Evolutionary conservation across 1,140 invertebrate genomes (phyloP).

Genomic region (Drosophila dunni): DNA sequence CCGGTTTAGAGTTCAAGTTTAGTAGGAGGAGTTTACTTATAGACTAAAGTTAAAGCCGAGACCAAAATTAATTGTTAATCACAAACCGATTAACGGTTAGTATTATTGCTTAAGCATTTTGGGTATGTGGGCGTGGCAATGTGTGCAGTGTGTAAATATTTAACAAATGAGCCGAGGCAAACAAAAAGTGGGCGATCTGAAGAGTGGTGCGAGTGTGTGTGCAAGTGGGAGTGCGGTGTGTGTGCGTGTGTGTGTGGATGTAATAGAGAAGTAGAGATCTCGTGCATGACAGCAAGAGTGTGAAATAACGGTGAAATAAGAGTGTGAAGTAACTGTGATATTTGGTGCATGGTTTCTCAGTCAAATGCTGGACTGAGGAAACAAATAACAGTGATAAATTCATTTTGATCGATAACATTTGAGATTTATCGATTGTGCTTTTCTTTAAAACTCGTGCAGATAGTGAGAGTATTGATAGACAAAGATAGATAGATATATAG

Average conservation of each 20-base stretch:
- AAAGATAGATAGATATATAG: constrained; percentile 22
- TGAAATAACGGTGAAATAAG: constrained; percentile 44
- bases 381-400: constrained; percentile 39
- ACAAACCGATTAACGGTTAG: constrained; percentile 41
- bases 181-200: constrained; percentile 27
- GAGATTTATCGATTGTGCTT: constrained; percentile 23
- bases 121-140: constrained; percentile 54
- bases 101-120: constrained; percentile 69
- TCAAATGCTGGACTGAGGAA: constrained; percentile 39
- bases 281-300: constrained; percentile 63
- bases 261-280: constrained; percentile 26
- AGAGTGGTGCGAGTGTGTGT: constrained; percentile 21
- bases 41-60: constrained; percentile 8
- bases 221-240: constrained; percentile 16
- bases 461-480: constrained; percentile 14
- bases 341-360: constrained; percentile 39
- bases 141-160: constrained; percentile 64
- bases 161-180: constrained; percentile 39
- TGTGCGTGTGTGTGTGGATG: constrained; percentile 23
- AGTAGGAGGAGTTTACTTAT: constrained; percentile 7
- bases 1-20: neutral
- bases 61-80: constrained; percentile 16
- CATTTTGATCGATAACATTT: constrained; percentile 24
- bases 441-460: constrained; percentile 30
- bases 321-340: constrained; percentile 34